Evolutionary conservation across 2,113 vertebrate genomes (phyloP), one percentile per base, ranked within the genome.

Genomic region (Gymnarchus niloticus): DNA sequence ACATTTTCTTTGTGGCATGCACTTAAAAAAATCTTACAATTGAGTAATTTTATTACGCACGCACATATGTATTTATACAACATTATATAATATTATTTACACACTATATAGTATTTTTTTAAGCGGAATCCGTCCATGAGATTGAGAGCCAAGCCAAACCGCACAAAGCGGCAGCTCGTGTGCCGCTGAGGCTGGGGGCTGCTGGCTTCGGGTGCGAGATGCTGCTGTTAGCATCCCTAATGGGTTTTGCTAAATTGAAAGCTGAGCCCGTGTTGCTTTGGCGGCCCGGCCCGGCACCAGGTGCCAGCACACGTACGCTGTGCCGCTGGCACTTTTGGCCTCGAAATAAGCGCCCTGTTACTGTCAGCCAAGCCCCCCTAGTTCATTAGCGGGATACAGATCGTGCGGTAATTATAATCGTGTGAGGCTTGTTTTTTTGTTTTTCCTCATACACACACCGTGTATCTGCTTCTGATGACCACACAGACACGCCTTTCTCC

Each of bases 351-450:
- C 37, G 41, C 69, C 57, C 10, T 21, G 21, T 52, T 44, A 23
- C 81, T 37, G 37, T 41, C 81, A 83, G 52, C 56, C 81, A 56
- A 83, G 81, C 28, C 81, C 19, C 80, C 51, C 51, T 33, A 37
- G 81, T 54, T 85, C 84, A 17, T 56, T 56, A 54, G 17, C 84
- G 33, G 49, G 48, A 76, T 8, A 52, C 69, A 21, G 84, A 85
- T 77, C 46, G 49, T 28, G 37, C 49, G 33, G 10, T 77, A 77
- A 77, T 77, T 76, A 77, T 37, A 56, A 56, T 28, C 44, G 48
- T 21, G 25, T 10, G 51, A 37, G 33, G 49, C 65, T 41, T 44
- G 28, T 17, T 77, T 33, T 56, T 9, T 56, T 56, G 12, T 21
- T 33, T 37, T 41, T 85, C 52, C 23, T 4, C 12, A 48, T 73